Percentiles rank a stretch among this genome's conserved stretches.
These are phyloP conservation scores for Denticeps clupeoides DNA, from an alignment of 2,797 vertebrate species.

Conservation along the genomic window DNA sequence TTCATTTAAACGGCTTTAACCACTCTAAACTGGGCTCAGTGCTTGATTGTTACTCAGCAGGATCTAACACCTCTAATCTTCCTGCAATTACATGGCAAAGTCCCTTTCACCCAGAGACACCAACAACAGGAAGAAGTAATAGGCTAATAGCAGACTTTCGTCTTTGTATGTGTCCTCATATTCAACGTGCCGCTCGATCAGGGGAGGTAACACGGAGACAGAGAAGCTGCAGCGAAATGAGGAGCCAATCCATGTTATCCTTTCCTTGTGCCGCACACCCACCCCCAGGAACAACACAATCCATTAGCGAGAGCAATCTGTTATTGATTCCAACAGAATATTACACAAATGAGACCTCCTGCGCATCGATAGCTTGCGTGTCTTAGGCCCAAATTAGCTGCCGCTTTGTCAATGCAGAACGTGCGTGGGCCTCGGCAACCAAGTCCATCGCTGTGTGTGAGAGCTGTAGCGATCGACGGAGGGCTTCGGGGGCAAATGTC, in stretches of 20 bases:
- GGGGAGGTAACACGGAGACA: background rate
- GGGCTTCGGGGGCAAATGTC: no score
- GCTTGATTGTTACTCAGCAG: background rate
- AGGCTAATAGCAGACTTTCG: background rate
- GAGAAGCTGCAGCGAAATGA: background rate
- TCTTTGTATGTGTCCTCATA: background rate
- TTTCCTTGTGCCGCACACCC: background rate
- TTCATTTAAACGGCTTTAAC: background rate
- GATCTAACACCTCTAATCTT: background rate
- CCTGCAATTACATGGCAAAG: background rate
- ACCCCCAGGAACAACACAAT: background rate
- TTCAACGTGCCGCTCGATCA: background rate
- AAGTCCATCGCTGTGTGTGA: no score
- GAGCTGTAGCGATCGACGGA: no score
- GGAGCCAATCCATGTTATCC: background rate
- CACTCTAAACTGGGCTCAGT: background rate
- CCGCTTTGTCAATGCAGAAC: no score
- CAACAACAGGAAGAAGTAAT: background rate
- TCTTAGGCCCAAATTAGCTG: background rate
- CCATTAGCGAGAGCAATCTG: background rate
- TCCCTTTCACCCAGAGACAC: background rate
- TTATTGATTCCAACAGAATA: background rate
- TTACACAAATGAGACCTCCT: constrained; percentile 1
- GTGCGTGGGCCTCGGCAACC: no score
- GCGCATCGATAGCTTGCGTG: background rate